Percentiles rank a stretch among this genome's conserved stretches.
Evolutionary conservation across 1,140 invertebrate genomes (phyloP).

Genomic region (Diachasma alloeum): DNA sequence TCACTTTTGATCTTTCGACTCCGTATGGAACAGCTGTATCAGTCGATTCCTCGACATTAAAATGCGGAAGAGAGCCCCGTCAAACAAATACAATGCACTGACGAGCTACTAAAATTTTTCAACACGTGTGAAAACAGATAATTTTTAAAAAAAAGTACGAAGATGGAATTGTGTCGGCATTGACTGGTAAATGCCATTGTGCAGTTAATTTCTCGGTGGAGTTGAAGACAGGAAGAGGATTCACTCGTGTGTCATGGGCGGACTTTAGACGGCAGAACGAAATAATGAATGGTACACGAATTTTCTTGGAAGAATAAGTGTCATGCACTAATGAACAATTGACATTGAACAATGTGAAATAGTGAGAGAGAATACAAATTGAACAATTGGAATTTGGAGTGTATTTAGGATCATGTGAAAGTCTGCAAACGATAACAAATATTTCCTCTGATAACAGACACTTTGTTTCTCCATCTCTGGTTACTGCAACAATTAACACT

Average conservation of each 20-base stretch:
- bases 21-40: too few relatives aligned
- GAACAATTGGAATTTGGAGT: background rate
- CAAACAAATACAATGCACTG: too few relatives aligned
- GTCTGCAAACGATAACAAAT: background rate
- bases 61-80: too few relatives aligned
- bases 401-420: background rate
- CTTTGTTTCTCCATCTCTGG: background rate
- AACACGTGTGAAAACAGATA: background rate
- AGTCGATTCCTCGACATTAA: too few relatives aligned
- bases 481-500: background rate
- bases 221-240: background rate
- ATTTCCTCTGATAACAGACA: background rate
- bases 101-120: too few relatives aligned
- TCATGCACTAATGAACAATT: background rate
- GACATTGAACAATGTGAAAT: background rate
- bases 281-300: background rate
- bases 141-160: background rate
- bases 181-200: background rate
- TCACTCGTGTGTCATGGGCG: background rate
- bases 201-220: background rate
- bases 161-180: background rate
- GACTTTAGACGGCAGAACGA: background rate
- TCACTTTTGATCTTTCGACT: too few relatives aligned
- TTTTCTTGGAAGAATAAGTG: background rate
- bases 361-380: background rate